A percentile compares a stretch with the other conserved stretches of the same genome.
Conservation (phyloP, 1,140 invertebrate species). For the Cecropterus lyciades region DNA sequence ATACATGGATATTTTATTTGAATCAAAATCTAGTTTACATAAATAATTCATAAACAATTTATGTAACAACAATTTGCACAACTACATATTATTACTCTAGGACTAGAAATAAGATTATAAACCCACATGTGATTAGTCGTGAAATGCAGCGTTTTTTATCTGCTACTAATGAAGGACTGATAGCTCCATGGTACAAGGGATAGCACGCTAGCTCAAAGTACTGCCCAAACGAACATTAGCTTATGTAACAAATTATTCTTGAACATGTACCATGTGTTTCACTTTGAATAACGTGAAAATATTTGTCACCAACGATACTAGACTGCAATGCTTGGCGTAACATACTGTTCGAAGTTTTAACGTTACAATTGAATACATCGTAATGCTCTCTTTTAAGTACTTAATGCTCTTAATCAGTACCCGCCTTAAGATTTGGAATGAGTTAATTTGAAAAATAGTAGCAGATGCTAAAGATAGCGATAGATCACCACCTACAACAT, state of each 20-base stretch:
- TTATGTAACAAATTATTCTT: too few species aligned
- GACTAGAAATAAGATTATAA: conserved; percentile 31
- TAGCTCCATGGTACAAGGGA: too few species aligned
- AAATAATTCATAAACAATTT: conserved; percentile 20
- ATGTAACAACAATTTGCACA: conserved; percentile 41
- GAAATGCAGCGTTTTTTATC: neutral
- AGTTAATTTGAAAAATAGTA: neutral
- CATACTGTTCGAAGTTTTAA: too few species aligned
- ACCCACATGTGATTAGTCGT: conserved; percentile 1
- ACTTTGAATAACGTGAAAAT: too few species aligned
- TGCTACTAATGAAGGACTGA: neutral
- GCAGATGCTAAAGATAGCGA: neutral
- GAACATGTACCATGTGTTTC: too few species aligned
- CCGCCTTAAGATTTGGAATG: neutral
- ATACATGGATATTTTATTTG: conserved; percentile 42
- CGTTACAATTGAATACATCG: too few species aligned
- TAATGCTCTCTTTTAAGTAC: neutral
- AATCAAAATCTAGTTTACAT: conserved; percentile 35
- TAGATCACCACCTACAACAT: neutral
- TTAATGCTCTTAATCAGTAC: neutral
- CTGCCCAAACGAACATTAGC: too few species aligned
- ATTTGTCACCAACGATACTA: too few species aligned
- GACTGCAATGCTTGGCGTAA: too few species aligned
- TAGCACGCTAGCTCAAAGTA: too few species aligned
- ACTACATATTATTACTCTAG: conserved; percentile 38